Base-by-base conservation (phyloP, 2,888 invertebrate genomes). In the Scaptomyza tumidula region DNA sequence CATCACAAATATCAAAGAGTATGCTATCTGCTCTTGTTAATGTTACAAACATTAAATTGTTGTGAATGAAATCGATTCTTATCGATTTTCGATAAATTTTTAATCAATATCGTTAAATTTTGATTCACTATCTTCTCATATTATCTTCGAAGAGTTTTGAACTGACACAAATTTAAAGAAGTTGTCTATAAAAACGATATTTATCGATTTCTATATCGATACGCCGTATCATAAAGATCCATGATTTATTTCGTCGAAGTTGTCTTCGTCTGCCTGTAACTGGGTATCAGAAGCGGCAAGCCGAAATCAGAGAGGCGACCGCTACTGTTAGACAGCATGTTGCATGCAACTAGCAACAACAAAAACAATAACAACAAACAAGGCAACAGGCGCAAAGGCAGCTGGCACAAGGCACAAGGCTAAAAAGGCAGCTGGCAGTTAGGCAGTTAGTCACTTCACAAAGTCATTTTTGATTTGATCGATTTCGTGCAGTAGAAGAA, bases 391-490 rank as follows among this genome's bases (percentile, higher is more conserved):
- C 73, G 29, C 45, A 49, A 53, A 35, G 45, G 56, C 55, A 56
- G 35, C 35, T 50, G 45, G 55, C 57, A 54, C 27, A 35, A 60
- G 49, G 63, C 50, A 41, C n/a, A 14, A 39, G 54, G 66, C 74
- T 72, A 37, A 57, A 54, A 65, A 67, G 71, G 78, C 83, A 80
- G 86, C 86, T 72, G 71, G 76, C 87, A 84, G 81, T 79, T 71
- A 79, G 83, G 83, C 84, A 84, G 84, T 84, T 85, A 87, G 83
- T 84, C 85, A 87, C 85, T 85, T 85, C 81, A 86, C 85, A 83
- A 82, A 88, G 86, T 86, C 86, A 86, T 88, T 88, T 86, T 86
- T 86, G 89, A 89, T 89, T 89, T 89, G 89, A 89, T 89, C 89
- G 89, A 89, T 89, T 89, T 88, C 87, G 89, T 89, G 89, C 89